These are phyloP conservation scores for Lucifuga dentata DNA, from an alignment of 2,113 vertebrate genomes.

Conservation along the genomic window DNA sequence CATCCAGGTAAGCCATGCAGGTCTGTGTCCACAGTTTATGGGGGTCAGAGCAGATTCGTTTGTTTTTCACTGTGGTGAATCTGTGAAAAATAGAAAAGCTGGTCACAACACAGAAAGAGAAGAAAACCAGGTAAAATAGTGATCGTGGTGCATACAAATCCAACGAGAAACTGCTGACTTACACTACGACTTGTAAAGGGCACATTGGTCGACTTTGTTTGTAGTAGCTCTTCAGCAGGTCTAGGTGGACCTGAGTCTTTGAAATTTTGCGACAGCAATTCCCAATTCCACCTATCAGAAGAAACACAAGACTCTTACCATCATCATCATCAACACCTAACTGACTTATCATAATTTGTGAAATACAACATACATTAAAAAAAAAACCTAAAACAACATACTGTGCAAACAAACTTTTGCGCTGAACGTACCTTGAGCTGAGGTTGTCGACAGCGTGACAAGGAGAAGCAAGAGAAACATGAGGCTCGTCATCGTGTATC, in stretches of 20 bases:
- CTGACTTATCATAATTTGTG: background rate
- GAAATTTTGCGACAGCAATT: slow-evolving; percentile 52
- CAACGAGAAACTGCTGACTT: slow-evolving; percentile 42
- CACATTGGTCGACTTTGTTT: slow-evolving; percentile 43
- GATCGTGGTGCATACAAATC: background rate
- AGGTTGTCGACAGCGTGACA: slow-evolving; percentile 24
- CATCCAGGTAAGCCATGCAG: slow-evolving; percentile 63
- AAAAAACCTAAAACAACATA: no score
- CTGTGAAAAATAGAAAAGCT: slow-evolving; percentile 47
- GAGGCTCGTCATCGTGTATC: slow-evolving; percentile 40
- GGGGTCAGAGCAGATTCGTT: slow-evolving; percentile 61
- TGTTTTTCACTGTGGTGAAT: slow-evolving; percentile 49
- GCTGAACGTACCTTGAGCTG: slow-evolving; percentile 54
- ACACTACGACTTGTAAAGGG: slow-evolving; percentile 65
- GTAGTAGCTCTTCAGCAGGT: slow-evolving; percentile 39
- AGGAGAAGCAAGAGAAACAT: slow-evolving; percentile 33
- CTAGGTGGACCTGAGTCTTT: slow-evolving; percentile 3
- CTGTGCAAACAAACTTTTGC: fast-evolving
- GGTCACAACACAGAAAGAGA: slow-evolving; percentile 12
- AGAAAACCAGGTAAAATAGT: no score
- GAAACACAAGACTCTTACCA: slow-evolving; percentile 5
- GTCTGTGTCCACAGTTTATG: slow-evolving; percentile 39
- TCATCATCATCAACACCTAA: background rate
- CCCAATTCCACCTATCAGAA: slow-evolving; percentile 44
- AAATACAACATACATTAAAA: background rate